phyloP scores from a whole-genome alignment of 2,113 vertebrate genomes.

The Apus apus region DNA sequence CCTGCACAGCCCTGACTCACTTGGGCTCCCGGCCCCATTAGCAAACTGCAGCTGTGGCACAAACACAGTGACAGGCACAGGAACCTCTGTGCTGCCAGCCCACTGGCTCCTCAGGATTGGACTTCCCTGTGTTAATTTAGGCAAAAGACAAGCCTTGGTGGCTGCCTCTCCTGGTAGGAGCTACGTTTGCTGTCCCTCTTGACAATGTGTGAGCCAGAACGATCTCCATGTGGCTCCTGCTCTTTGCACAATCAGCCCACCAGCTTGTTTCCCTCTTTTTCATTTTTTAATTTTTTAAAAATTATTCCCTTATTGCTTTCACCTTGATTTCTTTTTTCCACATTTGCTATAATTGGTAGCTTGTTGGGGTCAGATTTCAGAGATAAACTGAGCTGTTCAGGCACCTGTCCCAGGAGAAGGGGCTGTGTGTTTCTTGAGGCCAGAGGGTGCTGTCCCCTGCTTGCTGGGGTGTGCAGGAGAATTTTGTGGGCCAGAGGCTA shows the following conservation, averaged over 20 bases:
- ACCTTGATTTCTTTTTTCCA: background rate
- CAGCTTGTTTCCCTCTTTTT: background rate
- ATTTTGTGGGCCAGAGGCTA: background rate
- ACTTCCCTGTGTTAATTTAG: accelerated
- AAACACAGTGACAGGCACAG: accelerated
- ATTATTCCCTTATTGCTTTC: background rate
- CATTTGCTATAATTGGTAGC: background rate
- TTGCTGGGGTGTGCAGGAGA: background rate
- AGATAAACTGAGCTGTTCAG: background rate
- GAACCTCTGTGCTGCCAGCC: background rate
- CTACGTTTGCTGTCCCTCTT: background rate
- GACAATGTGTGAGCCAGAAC: accelerated
- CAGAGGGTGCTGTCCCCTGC: background rate
- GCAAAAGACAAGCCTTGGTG: background rate
- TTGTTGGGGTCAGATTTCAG: background rate
- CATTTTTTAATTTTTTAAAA: background rate
- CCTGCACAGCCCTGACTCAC: background rate
- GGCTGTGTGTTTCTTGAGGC: accelerated
- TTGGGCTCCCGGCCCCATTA: background rate
- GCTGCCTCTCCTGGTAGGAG: background rate
- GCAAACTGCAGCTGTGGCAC: background rate
- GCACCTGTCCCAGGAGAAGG: background rate
- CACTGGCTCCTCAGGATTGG: accelerated
- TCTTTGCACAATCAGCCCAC: background rate
- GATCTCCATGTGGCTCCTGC: background rate